phyloP scores from a whole-genome alignment of 1,140 invertebrate genomes.

The Dysdera silvatica region DNA sequence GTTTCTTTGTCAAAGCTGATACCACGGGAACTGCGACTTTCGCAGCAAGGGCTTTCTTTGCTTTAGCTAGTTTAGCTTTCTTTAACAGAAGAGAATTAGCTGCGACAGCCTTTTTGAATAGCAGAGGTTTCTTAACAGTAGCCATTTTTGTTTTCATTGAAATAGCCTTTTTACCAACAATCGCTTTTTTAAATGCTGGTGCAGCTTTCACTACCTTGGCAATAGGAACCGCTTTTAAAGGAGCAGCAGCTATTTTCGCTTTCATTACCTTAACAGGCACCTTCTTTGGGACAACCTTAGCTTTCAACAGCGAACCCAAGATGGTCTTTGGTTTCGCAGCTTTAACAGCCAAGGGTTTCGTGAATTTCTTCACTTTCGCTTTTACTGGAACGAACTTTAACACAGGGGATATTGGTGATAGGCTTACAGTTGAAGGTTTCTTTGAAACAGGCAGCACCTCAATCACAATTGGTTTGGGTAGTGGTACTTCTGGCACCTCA shows the following conservation, averaged over 20 bases:
- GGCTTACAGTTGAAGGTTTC: too few species aligned
- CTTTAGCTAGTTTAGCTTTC: too few species aligned
- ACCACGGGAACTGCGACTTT: too few species aligned
- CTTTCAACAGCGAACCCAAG: not conserved
- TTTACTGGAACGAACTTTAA: constrained; percentile 20
- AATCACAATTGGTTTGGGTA: too few species aligned
- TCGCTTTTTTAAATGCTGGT: too few species aligned
- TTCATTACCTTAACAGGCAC: not conserved
- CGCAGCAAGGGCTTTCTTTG: constrained; percentile 2
- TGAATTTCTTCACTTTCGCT: constrained; percentile 3
- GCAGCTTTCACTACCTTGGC: not conserved
- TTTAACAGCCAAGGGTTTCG: too few species aligned
- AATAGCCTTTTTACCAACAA: too few species aligned
- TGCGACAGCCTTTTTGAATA: not conserved
- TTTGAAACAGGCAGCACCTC: too few species aligned
- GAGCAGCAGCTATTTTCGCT: not conserved
- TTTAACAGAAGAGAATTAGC: not conserved
- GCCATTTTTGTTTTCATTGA: too few species aligned
- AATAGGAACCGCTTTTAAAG: not conserved
- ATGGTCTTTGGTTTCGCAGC: not conserved
- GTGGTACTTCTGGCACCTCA: too few species aligned
- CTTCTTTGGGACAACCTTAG: not conserved
- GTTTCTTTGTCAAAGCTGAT: constrained; percentile 19
- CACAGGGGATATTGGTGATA: too few species aligned
- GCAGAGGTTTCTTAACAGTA: too few species aligned